Base-by-base conservation (phyloP, 2,797 vertebrate genomes). In the Amphiprion clarkii region DNA sequence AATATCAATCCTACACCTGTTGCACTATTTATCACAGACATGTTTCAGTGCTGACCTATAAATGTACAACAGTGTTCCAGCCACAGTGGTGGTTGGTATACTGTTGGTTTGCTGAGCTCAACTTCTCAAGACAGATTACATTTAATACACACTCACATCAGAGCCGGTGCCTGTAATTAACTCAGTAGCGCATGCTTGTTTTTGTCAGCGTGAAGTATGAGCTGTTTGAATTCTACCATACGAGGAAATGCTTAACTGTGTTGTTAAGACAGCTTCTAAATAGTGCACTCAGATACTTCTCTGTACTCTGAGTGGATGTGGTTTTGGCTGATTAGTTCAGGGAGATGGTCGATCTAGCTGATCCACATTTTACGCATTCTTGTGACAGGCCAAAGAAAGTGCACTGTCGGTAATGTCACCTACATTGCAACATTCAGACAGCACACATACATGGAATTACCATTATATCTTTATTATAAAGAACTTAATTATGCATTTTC, bases 311-410 rank as follows among this genome's bases (percentile, higher is more conserved):
- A 23, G 5, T 44, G 52, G 14, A 52, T 14, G 19, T 21, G 54
- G 13, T 27, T 64, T 66, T 55, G 25, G 21, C n/a, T 58, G 16
- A 75, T 77, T 67, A 33, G 63, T 23, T 77, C 55, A 58, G 44
- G 36, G 40, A 64, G 46, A 42, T 0, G 5, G 31, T 40, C 4
- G 1, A 1, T 78, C 85, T 5, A 31, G 81, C 67, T 63, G 49
- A 75, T 79, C 86, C 63, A 87, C 89, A 91, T 91, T 90, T 79
- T 67, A 73, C 67, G 85, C 85, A 92, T 91, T 90, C 83, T 65
- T 79, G 14, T 56, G 42, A 67, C 3, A 29, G 13, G 44, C 33
- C 5, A 14, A 10, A 23, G 52, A 49, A 62, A 14, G 10, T 3
- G 10, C 19, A 13, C 19, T 31, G 23, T 42, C n/a, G 19, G 44